These are phyloP conservation scores for Cyclina sinensis DNA, from an alignment of 1,140 invertebrate species.

Conservation along the genomic window DNA sequence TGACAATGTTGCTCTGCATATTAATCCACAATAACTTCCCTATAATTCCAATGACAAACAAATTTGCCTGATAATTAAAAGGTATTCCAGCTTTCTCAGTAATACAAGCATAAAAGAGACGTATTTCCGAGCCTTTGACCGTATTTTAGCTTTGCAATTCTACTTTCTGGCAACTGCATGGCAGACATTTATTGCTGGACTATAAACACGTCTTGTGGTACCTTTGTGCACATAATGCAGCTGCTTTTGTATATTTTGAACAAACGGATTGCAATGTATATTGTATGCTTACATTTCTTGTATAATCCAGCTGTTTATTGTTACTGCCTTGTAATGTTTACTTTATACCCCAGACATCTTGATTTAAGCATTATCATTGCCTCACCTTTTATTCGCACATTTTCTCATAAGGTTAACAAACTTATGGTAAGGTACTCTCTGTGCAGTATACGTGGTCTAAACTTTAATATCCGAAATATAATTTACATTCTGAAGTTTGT, in stretches of 20 bases:
- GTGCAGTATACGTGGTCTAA: too few species aligned
- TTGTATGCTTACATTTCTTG: background rate
- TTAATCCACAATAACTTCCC: too few species aligned
- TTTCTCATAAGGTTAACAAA: background rate
- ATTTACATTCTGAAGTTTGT: too few species aligned
- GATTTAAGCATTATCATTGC: slow-evolving; percentile 6
- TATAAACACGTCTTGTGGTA: background rate
- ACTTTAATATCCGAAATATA: too few species aligned
- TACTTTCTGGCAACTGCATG: too few species aligned
- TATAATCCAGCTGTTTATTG: background rate
- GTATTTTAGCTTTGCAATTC: too few species aligned
- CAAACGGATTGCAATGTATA: background rate
- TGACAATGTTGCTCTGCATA: too few species aligned
- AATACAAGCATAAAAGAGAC: too few species aligned
- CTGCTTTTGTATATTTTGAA: slow-evolving; percentile 21
- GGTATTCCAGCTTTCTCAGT: too few species aligned
- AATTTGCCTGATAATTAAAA: too few species aligned
- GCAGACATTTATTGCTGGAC: background rate
- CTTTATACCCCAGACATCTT: slow-evolving; percentile 4
- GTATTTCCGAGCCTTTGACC: too few species aligned
- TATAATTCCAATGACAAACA: too few species aligned
- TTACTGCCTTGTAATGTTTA: slow-evolving; percentile 13
- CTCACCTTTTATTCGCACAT: background rate
- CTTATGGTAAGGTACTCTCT: background rate
- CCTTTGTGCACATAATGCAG: background rate